Evolutionary conservation across 2,113 vertebrate species (phyloP).

Genomic region (Tetrax tetrax): DNA sequence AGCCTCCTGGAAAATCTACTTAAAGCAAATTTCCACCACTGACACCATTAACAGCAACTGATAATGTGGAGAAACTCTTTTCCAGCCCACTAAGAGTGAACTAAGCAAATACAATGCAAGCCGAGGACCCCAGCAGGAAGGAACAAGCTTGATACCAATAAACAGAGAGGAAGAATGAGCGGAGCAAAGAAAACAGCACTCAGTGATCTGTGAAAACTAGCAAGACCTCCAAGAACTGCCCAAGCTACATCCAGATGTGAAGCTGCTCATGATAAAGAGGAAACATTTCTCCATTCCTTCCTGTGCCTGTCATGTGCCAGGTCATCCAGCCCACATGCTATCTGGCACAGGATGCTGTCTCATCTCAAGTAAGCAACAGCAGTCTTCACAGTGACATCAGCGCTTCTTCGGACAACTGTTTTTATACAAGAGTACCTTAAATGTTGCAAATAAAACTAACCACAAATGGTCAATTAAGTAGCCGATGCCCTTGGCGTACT

Average conservation of each 20-base stretch:
- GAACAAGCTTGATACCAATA: not conserved
- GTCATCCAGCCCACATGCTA: not conserved
- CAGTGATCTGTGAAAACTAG: not conserved
- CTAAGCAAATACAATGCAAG: not conserved
- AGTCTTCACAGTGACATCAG: not conserved
- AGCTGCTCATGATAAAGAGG: not conserved
- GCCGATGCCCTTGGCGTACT: not conserved
- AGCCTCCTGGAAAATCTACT: constrained; percentile 6
- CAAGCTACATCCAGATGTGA: not conserved
- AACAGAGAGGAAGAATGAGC: not conserved
- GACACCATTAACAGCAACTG: not conserved
- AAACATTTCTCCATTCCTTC: not conserved
- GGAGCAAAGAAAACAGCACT: not conserved
- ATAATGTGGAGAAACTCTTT: not conserved
- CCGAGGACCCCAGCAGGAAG: not conserved
- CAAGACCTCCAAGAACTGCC: not conserved
- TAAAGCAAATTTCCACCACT: not conserved
- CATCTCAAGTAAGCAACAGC: not conserved
- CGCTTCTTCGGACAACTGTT: not conserved
- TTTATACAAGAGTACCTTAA: not conserved
- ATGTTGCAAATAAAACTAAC: not conserved
- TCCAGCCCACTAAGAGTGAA: not conserved
- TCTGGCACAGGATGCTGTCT: not conserved
- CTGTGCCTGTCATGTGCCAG: not conserved
- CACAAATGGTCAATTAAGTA: not conserved